These are phyloP conservation scores for Nysson spinosus DNA, from an alignment of 2,888 invertebrate species.

Conservation along the genomic window DNA sequence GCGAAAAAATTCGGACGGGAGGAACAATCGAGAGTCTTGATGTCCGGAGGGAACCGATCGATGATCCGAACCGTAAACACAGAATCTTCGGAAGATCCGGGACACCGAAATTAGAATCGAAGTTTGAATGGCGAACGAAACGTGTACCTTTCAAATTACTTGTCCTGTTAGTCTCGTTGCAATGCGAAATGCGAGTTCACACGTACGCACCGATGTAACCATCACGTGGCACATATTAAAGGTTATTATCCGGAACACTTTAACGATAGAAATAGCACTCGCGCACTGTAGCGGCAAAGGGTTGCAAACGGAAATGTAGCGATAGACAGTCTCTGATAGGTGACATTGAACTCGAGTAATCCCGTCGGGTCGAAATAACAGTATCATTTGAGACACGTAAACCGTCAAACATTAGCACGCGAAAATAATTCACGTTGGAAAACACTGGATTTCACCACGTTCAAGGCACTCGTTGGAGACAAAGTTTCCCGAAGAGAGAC, in stretches of 20 bases:
- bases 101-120: too few species aligned
- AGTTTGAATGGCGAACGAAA: neutral
- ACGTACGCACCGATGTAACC: conserved; percentile 6
- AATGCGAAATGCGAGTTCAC: conserved; percentile 9
- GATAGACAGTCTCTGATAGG: neutral
- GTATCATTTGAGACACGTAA: conserved; percentile 1
- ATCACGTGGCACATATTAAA: conserved; percentile 45
- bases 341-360: conserved; percentile 2
- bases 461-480: conserved; percentile 33
- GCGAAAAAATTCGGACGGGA: too few species aligned
- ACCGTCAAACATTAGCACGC: neutral
- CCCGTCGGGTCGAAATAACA: neutral
- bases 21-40: too few species aligned
- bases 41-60: too few species aligned
- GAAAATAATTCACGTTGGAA: conserved; percentile 17
- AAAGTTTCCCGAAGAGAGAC: conserved; percentile 36
- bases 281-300: conserved; percentile 22
- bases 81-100: too few species aligned
- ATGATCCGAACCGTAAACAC: too few species aligned
- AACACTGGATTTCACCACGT: conserved; percentile 24
- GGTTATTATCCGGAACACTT: conserved; percentile 24
- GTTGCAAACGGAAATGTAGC: neutral
- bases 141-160: conserved; percentile 7
- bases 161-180: neutral
- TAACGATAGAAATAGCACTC: conserved; percentile 31